Base-by-base conservation (phyloP, 2,113 vertebrate genomes). In the Stigmatopora argus region DNA sequence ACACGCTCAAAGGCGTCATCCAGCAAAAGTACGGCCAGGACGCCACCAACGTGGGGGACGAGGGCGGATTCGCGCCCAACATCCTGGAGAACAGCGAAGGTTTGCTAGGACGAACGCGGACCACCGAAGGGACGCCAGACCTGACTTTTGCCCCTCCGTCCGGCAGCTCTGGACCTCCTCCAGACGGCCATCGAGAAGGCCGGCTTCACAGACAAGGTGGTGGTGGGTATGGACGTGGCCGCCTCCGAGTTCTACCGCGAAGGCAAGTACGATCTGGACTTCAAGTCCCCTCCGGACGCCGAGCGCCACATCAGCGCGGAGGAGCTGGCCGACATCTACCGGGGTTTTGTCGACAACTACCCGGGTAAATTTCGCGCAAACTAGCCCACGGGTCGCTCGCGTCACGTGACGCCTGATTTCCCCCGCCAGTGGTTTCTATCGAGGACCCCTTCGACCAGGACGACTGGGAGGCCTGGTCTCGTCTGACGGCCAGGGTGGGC, bases 401-500 rank as follows among this genome's bases (percentile, higher is more conserved):
- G 1, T 18, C 21, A 18, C 15, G 1, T 18, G 45, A 18, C 15
- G 3, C 62, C 47, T 4, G n/a, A 5, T 57, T 13, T 31, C 21
- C 21, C 3, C 38, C 14, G 6, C 45, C 70, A 98, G 96, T 98
- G 90, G 96, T 98, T 47, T 97, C 96, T 69, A 97, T 98, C 12
- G 96, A 98, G 88, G 96, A 98, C 82, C 96, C 96, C 0, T 98
- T 98, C 66, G 96, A 98, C 83, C 96, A 98, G 87, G 96, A 98
- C 62, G 96, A 98, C 75, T 98, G 96, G 96, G 91, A 93, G 47
- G 94, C 94, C 64, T 98, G 96, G 96, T 89, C 94, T 26, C 92
- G 93, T 67, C 94, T 98, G 79, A 97, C 95, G 0, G 95, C 92
- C 70, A 94, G 92, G 0, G 92, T 94, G 26, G 94, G 94, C 66